Evolutionary conservation across 2,797 vertebrate species (phyloP), one percentile per base, ranked within the genome.

Genomic region (Spinus pinus): DNA sequence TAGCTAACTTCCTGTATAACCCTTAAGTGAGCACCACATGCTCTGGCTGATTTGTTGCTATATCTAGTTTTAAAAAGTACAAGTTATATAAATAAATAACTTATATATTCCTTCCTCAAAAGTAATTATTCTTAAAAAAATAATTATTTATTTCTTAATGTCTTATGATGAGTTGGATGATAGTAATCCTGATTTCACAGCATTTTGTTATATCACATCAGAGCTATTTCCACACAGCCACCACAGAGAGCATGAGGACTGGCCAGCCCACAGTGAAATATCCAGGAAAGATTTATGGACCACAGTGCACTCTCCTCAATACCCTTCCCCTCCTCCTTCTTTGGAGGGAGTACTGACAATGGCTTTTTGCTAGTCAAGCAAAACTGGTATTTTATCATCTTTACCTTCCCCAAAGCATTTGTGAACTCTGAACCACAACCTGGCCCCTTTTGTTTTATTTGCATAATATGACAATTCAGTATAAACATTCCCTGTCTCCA

Each of bases 371-470:
- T 82, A 19, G 23, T 60, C n/a, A 67, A 39, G 42, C 12, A 51
- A 46, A 93, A 41, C 28, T 61, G 14, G 20, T 81, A 9, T 58
- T 86, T 83, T 65, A 70, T 75, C 35, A 78, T 91, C 39, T 83
- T 67, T 61, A 81, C 53, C 44, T 87, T 93, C 30, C 17, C 20
- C 56, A 57, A 82, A 70, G 64, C 37, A 81, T 79, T 62, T 49
- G 14, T 66, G 57, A 92, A 74, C 53, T 85, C 51, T 42, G 64
- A 93, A 64, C 31, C 23, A 74, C 41, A 77, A 46, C 51, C 72
- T 77, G 71, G 25, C 27, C 62, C 19, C 49, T 46, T 88, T 94
- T 85, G 39, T 66, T 94, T 66, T 85, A 70, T 74, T 87, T 82
- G 56, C 50, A 80, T 93, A 77, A 74, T 56, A 80, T 30, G 31